Base-by-base conservation (phyloP, 2,888 invertebrate genomes). In the Cheilosia impressa region DNA sequence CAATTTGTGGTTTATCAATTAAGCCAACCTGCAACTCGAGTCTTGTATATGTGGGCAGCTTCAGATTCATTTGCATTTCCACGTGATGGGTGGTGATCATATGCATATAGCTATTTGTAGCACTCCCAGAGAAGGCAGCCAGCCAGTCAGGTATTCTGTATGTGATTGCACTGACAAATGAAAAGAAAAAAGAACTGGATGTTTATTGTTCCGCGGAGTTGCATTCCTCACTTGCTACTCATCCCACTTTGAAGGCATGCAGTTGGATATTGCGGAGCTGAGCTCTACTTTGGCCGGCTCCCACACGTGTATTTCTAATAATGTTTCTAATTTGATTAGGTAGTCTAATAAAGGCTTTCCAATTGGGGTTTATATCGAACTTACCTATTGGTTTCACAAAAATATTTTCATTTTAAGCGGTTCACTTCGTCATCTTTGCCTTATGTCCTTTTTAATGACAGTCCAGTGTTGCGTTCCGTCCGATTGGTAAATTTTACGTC, bases 141-240 rank as follows among this genome's bases (percentile, higher is more conserved):
- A 38, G 27, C 43, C 47, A 38, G 47, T 41, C 15, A 45, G 22
- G 27, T 57, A 52, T 60, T 60, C 34, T 47, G 31, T 52, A 66
- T 66, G 41, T 41, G 41, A 58, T 75, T 66, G 24, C 57, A 52
- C 27, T 66, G 45, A 4, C 24, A 41, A 50, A 7, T 55, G n/a
- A 17, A 47, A 50, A 13, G 4, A 22, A 22, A 27, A 41, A 22
- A 6, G 9, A 45, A 24, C 47, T 38, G 45, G 31, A 9, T 9
- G 15, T 17, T 22, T 38, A 38, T 62, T 60, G 27, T 19, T 53
- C 5, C 17, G n/a, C 24, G 24, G 13, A 7, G 34, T 53, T 57
- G 60, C 68, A 77, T 77, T 77, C 77, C 62, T 53, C 52, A 43
- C 38, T 53, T 31, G 53, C 58, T 68, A 73, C 43, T 76, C 66